Percentiles rank a stretch among this genome's conserved stretches.
phyloP scores from a whole-genome alignment of 1,140 invertebrate species.

The Bombus difficillimus region DNA sequence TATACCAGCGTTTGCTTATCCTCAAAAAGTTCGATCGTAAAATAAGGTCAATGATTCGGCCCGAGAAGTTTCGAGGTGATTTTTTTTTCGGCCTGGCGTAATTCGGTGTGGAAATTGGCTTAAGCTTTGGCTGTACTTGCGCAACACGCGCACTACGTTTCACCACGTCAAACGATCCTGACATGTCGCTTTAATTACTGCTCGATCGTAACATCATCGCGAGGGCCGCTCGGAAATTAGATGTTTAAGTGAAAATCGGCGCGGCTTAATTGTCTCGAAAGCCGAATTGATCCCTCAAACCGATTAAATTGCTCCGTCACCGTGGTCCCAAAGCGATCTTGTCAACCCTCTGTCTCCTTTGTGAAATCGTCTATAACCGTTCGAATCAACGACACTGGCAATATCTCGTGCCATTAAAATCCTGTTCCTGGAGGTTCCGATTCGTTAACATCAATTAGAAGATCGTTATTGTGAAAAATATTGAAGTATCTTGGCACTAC shows the following conservation, averaged over 20 bases:
- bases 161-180: not conserved
- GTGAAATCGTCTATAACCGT: not conserved
- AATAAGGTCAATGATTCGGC: slow-evolving; percentile 23
- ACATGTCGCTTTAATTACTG: slow-evolving; percentile 45
- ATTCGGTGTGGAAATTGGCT: slow-evolving; percentile 13
- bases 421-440: no score
- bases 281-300: slow-evolving; percentile 28
- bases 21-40: not conserved
- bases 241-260: slow-evolving; percentile 37
- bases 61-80: no score
- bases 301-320: slow-evolving; percentile 33
- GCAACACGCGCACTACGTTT: not conserved
- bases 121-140: no score
- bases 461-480: not conserved
- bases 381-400: not conserved
- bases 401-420: not conserved
- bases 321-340: not conserved
- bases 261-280: slow-evolving; percentile 36
- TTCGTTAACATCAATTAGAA: slow-evolving; percentile 26
- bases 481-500: not conserved
- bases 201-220: slow-evolving; percentile 15
- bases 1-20: not conserved
- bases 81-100: not conserved
- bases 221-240: slow-evolving; percentile 25
- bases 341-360: slow-evolving; percentile 20